These are phyloP conservation scores for Festucalex cinctus DNA, from an alignment of 2,113 vertebrate genomes.

Conservation along the genomic window DNA sequence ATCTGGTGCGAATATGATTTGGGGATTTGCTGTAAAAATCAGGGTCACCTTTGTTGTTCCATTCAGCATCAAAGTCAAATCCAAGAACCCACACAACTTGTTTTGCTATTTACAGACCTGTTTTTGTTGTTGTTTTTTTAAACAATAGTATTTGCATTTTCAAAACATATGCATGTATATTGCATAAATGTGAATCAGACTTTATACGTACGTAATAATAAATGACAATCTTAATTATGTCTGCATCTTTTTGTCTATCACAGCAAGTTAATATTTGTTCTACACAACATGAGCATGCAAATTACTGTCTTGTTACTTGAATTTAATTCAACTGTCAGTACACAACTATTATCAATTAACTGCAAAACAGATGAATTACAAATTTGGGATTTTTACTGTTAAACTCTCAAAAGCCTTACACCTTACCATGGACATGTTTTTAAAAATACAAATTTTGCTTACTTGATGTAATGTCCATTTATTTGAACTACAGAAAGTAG, in stretches of 20 bases:
- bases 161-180: not conserved
- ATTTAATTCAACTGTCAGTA: too few relatives aligned
- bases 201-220: not conserved
- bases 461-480: too few relatives aligned
- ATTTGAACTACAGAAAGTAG: too few relatives aligned
- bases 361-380: too few relatives aligned
- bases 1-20: slow-evolving; percentile 7
- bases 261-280: not conserved
- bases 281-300: not conserved
- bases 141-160: not conserved
- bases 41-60: slow-evolving; percentile 25
- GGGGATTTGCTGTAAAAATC: slow-evolving; percentile 27
- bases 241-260: not conserved
- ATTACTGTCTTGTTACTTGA: too few relatives aligned
- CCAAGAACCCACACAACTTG: slow-evolving; percentile 29
- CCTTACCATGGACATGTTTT: too few relatives aligned
- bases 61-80: slow-evolving; percentile 12
- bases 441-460: too few relatives aligned
- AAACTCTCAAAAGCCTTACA: too few relatives aligned
- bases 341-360: too few relatives aligned
- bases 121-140: slow-evolving; percentile 19
- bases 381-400: too few relatives aligned
- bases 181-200: not conserved
- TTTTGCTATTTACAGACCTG: slow-evolving; percentile 1
- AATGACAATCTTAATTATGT: not conserved